phyloP scores from a whole-genome alignment of 1,140 invertebrate species.

The Drosophila littoralis region DNA sequence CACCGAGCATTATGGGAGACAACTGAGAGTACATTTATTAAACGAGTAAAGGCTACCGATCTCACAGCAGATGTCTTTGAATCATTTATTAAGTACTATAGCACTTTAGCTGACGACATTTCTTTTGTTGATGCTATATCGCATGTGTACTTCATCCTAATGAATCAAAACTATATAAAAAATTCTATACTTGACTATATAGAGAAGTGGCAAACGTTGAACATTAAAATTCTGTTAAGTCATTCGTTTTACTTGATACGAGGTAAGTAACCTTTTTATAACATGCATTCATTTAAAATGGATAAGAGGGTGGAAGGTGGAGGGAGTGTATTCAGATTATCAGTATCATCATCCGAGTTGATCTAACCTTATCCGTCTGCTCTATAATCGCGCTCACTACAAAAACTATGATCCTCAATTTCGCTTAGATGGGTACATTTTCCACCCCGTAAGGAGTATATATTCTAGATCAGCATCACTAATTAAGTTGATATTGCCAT shows the following conservation, averaged over 20 bases:
- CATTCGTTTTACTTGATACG: constrained; percentile 85
- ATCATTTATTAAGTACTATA: constrained; percentile 90
- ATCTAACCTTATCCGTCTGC: too few relatives aligned
- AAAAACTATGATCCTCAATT: too few relatives aligned
- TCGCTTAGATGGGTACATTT: too few relatives aligned
- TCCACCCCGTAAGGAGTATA: too few relatives aligned
- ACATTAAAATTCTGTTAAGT: constrained; percentile 88
- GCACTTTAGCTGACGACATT: constrained; percentile 90
- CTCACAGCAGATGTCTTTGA: constrained; percentile 91
- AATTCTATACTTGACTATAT: constrained; percentile 91
- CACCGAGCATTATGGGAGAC: constrained; percentile 93
- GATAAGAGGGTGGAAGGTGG: too few relatives aligned
- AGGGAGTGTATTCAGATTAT: too few relatives aligned
- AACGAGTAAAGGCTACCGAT: constrained; percentile 88
- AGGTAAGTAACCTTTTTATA: constrained; percentile 38
- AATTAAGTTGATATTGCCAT: too few relatives aligned
- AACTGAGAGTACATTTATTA: constrained; percentile 91
- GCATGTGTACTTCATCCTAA: constrained; percentile 90
- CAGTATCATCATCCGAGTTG: too few relatives aligned
- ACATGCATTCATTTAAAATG: not conserved
- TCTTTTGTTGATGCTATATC: constrained; percentile 90
- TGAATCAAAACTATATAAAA: constrained; percentile 91
- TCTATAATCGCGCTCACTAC: too few relatives aligned
- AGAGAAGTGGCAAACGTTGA: constrained; percentile 90
- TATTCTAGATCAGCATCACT: too few relatives aligned